phyloP scores from a whole-genome alignment of 37 sponge, comb jelly and placozoan genomes.

The Halichondria panicea region DNA sequence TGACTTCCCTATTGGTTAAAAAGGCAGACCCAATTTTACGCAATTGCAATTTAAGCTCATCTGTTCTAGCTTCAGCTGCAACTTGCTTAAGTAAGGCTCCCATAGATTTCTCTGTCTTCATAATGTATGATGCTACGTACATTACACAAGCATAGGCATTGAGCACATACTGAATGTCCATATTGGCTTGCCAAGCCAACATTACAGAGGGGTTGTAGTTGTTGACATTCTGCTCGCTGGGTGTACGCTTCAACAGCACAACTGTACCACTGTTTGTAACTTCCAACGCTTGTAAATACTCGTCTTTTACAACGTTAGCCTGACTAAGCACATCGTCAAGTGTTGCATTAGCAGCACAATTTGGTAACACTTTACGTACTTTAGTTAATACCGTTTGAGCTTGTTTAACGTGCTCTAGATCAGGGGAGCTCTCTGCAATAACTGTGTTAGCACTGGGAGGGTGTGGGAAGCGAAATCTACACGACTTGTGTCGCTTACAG shows the following conservation, averaged over 20 bases:
- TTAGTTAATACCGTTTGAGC: background rate
- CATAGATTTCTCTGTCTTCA: slow-evolving; percentile 24
- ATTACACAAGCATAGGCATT: slow-evolving; percentile 23
- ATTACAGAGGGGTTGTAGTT: slow-evolving; percentile 17
- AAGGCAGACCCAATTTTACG: slow-evolving; percentile 5
- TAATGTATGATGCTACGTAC: slow-evolving; percentile 22
- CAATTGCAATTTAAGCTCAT: slow-evolving; percentile 6
- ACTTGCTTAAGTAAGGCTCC: slow-evolving; percentile 13
- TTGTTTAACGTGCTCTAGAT: background rate
- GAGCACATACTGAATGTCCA: slow-evolving; percentile 39
- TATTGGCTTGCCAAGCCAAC: slow-evolving; percentile 39
- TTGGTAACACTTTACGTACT: slow-evolving; percentile 7
- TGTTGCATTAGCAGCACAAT: background rate
- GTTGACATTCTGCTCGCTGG: slow-evolving; percentile 16
- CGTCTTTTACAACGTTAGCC: background rate
- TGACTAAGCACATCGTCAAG: background rate
- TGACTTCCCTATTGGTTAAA: slow-evolving; percentile 10
- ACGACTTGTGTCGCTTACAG: too few species aligned
- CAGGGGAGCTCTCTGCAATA: background rate
- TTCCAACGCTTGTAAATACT: slow-evolving; percentile 1
- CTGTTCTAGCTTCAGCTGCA: slow-evolving; percentile 9
- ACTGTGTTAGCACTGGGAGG: slow-evolving; percentile 8
- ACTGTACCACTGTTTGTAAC: background rate
- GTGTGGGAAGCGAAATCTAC: too few species aligned
- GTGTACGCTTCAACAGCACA: background rate